Evolutionary conservation across 1,140 invertebrate genomes (phyloP), one percentile per base, ranked within the genome.

Genomic region (Limonius californicus): DNA sequence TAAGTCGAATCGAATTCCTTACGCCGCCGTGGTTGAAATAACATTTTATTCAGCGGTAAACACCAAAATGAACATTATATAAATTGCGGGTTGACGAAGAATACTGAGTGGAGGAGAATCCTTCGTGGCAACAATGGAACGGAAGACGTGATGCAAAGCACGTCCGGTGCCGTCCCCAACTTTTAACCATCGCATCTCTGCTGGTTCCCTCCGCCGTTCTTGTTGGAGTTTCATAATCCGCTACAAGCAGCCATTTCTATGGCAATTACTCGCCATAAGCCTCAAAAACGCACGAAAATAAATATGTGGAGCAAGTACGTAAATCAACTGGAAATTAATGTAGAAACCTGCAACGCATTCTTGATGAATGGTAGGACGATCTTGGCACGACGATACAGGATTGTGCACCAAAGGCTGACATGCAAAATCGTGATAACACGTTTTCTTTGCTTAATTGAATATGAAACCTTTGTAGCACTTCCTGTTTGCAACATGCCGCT

Each of bases 81-180:
- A 42, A 61, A 61, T 50, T 61, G 59, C 59, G 23, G 54, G 9
- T 55, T 18, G 11, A 23, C 27, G 53, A 32, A 30, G 35, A 53
- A 50, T 56, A 56, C 55, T 42, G 53, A 57, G 16, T 55, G 53
- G 59, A n/a, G n/a, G n/a, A n/a, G n/a, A 45, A 61, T 45, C 42
- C 42, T 45, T 18, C 42, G 55, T 23, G 50, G 59, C 54, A 61
- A 61, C 59, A 56, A 61, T 61, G 50, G 59, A 61, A 42, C 50
- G 30, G 59, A 61, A 61, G 59, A 61, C 59, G 59, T 61, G 54
- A 61, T 61, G 50, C 59, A 39, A 54, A 61, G 53, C 59, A 61
- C 59, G 59, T 61, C 59, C 59, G 59, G 59, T 61, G 30, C 35
- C 32, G 30, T 43, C 50, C 59, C 59, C 42, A 45, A 45, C 3